Evolutionary conservation across 2,888 invertebrate species (phyloP).

Genomic region (Copidosoma aretas): DNA sequence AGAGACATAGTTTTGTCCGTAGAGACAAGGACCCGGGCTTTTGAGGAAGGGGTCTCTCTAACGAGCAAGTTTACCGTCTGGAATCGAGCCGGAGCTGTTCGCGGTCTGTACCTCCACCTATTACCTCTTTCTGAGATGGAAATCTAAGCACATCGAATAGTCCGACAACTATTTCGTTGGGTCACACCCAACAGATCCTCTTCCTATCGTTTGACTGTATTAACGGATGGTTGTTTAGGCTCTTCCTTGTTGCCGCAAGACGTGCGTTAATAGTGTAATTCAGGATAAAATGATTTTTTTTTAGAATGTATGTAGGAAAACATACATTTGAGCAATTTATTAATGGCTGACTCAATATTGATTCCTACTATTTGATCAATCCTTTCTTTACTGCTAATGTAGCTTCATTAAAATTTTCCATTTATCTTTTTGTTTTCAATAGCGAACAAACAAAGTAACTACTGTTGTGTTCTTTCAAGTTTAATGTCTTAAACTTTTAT

Average conservation of each 20-base stretch:
- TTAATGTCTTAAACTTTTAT: not conserved
- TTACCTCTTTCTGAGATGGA: conserved; percentile 9
- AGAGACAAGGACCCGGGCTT: not conserved
- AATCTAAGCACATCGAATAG: conserved; percentile 44
- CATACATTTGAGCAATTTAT: too few species aligned
- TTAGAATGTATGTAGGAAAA: too few species aligned
- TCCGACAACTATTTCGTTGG: conserved; percentile 48
- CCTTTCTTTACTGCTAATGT: not conserved
- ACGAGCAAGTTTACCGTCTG: conserved; percentile 41
- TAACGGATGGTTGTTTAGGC: not conserved
- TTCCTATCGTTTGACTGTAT: not conserved
- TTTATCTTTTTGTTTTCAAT: too few species aligned
- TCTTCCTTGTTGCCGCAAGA: too few species aligned
- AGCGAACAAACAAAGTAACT: too few species aligned
- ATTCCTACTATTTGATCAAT: not conserved
- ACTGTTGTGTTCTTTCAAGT: not conserved
- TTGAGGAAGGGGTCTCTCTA: conserved; percentile 38
- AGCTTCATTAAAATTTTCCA: not conserved
- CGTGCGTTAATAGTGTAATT: too few species aligned
- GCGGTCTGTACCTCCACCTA: conserved; percentile 23
- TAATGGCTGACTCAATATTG: not conserved
- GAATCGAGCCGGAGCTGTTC: conserved; percentile 36
- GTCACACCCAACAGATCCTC: conserved; percentile 20
- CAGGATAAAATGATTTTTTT: too few species aligned
- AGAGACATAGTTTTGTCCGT: conserved; percentile 41